Evolutionary conservation across 2,888 invertebrate genomes (phyloP).

Genomic region (Aphidoletes aphidimyza): DNA sequence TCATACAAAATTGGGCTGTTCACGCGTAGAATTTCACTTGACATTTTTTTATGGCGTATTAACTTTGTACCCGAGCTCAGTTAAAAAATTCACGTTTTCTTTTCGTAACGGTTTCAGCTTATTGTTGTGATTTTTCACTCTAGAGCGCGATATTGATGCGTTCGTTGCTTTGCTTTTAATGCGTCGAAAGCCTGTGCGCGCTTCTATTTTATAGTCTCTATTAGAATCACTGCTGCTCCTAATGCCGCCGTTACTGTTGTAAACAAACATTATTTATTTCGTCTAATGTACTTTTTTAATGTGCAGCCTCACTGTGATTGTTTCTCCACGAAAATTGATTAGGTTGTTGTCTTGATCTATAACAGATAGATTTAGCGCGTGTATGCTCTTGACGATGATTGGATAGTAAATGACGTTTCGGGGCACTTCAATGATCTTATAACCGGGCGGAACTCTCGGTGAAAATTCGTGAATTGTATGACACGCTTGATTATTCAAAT

Average conservation of each 20-base stretch:
- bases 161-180: too few species aligned
- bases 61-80: slow-evolving; percentile 56
- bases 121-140: slow-evolving; percentile 53
- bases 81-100: slow-evolving; percentile 56
- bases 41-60: slow-evolving; percentile 56
- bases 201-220: slow-evolving; percentile 60
- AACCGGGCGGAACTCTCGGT: neutral
- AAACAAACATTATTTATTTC: slow-evolving; percentile 60
- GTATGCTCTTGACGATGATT: slow-evolving; percentile 59
- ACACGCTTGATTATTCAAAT: slow-evolving; percentile 59
- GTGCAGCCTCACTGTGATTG: slow-evolving; percentile 60
- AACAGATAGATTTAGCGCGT: slow-evolving; percentile 60
- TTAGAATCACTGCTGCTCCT: slow-evolving; percentile 58
- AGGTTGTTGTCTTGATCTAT: slow-evolving; percentile 60
- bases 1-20: slow-evolving; percentile 58
- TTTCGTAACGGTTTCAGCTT: neutral
- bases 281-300: slow-evolving; percentile 59
- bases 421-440: slow-evolving; percentile 60
- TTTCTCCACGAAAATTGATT: slow-evolving; percentile 60
- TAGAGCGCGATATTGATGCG: neutral
- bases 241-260: slow-evolving; percentile 60
- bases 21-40: slow-evolving; percentile 58
- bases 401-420: slow-evolving; percentile 62
- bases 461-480: slow-evolving; percentile 60
- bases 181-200: slow-evolving; percentile 58